Conservation (phyloP, 1,140 invertebrate genomes). For the Wiebesia pumilae region DNA sequence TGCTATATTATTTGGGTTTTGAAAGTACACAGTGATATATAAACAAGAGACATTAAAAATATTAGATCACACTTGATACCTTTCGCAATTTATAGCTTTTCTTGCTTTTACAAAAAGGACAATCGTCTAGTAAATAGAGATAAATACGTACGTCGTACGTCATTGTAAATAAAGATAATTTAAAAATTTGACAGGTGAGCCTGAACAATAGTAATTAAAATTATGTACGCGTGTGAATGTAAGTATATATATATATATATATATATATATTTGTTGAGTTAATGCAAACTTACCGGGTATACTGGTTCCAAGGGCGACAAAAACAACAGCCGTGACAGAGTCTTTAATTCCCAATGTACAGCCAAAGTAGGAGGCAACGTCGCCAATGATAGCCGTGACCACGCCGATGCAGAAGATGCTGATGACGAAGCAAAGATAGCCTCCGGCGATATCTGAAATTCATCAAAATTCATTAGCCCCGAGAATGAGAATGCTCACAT, state of each 20-base stretch:
- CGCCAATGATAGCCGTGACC: conserved; percentile 96
- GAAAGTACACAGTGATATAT: no score
- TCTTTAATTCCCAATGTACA: conserved; percentile 98
- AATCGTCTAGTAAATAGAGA: no score
- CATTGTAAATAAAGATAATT: no score
- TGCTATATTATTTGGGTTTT: no score
- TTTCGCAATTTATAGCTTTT: no score
- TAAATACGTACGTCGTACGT: no score
- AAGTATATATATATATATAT: background rate
- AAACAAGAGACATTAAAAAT: no score
- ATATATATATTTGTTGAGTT: no score
- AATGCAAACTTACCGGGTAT: conserved; percentile 87
- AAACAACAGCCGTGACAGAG: conserved; percentile 95
- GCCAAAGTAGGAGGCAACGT: conserved; percentile 96
- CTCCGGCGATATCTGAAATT: conserved; percentile 84
- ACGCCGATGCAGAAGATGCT: conserved; percentile 96
- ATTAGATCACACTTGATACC: no score
- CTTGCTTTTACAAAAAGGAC: no score
- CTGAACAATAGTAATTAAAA: no score
- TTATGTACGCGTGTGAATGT: background rate
- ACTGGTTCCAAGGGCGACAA: conserved; percentile 96
- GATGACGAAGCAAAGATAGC: conserved; percentile 94
- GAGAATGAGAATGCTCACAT: background rate
- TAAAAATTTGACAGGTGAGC: no score
- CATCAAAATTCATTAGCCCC: conserved; percentile 43